Evolutionary conservation across 1,140 invertebrate species (phyloP), one percentile per base, ranked within the genome.

Genomic region (Polypedilum pembai): DNA sequence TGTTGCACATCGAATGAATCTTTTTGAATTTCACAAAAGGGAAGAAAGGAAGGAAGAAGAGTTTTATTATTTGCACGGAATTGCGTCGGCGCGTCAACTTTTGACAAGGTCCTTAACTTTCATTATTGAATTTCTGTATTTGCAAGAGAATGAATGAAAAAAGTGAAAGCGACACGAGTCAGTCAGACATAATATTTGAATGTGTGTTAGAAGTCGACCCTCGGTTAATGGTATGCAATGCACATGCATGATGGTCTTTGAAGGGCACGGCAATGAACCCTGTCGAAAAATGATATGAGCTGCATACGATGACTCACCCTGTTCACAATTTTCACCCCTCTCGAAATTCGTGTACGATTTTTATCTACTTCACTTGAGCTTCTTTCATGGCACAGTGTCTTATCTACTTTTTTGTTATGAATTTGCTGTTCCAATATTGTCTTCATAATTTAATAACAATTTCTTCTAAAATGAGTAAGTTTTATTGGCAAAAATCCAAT

Each of bases 221-320:
- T n/a, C 15, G 12, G 15, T n/a, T n/a, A 56, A 33, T 33, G 24
- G 2, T 33, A 56, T 56, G 45, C n/a, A 56, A 56, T 56, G 45
- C 65, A 21, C 65, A 69, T 69, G 65, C 20, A 20, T 33, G 5
- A 69, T 69, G 17, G 65, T 18, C 20, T 18, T 20, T 69, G 65
- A 69, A 69, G 65, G 65, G 65, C 65, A 69, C 65, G 65, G 18
- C 65, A 69, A 69, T 69, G 65, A 69, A 69, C 20, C 20, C 18
- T 69, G 45, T n/a, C 45, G 45, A 33, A 33, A n/a, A 33, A 33
- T 33, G 24, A 33, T 45, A 45, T 45, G 1, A 3, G 3, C 0
- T 56, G 45, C 45, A 56, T 56, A n/a, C 10, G 65, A 21, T 69
- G 65, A 69, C 18, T 69, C 65, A 69, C 65, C 65, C 65, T 69